Conservation (phyloP, 2,113 vertebrate species). For the Trematomus loennbergii region DNA sequence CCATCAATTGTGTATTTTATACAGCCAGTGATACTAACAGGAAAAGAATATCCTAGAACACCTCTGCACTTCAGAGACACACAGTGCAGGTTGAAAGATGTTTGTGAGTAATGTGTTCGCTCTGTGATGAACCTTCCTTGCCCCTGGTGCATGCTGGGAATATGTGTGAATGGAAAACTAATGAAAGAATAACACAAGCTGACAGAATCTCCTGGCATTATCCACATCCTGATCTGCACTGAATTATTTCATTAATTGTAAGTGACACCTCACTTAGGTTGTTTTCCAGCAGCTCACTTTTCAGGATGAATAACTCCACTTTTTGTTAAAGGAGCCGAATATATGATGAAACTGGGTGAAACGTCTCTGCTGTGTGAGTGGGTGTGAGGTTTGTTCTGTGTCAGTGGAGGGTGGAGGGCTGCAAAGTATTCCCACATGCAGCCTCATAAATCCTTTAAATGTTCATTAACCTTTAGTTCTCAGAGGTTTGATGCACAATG, state of each 20-base stretch:
- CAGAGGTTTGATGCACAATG: conserved; percentile 1
- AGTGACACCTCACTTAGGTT: conserved; percentile 17
- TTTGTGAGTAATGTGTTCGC: not conserved
- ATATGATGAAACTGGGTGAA: conserved; percentile 56
- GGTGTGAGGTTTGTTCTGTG: conserved; percentile 43
- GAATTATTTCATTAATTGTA: conserved; percentile 10
- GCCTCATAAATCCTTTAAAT: conserved; percentile 30
- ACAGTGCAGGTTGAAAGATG: not conserved
- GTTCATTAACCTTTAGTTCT: conserved; percentile 21
- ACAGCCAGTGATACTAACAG: no score
- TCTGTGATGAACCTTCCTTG: not conserved
- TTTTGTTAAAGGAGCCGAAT: conserved; percentile 7
- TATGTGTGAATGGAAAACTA: conserved; percentile 10
- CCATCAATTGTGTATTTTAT: no score
- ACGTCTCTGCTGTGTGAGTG: conserved; percentile 28
- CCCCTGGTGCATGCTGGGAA: conserved; percentile 12
- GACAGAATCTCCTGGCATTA: not conserved
- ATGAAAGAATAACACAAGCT: conserved; percentile 6
- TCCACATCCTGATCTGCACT: not conserved
- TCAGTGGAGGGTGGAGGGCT: conserved; percentile 28
- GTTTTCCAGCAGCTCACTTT: conserved; percentile 18
- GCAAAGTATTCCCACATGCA: conserved; percentile 23
- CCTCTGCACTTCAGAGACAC: not conserved
- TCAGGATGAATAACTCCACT: conserved; percentile 8
- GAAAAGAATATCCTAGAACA: not conserved